Base-by-base conservation (phyloP, 2,888 invertebrate genomes). In the Acronicta psi region DNA sequence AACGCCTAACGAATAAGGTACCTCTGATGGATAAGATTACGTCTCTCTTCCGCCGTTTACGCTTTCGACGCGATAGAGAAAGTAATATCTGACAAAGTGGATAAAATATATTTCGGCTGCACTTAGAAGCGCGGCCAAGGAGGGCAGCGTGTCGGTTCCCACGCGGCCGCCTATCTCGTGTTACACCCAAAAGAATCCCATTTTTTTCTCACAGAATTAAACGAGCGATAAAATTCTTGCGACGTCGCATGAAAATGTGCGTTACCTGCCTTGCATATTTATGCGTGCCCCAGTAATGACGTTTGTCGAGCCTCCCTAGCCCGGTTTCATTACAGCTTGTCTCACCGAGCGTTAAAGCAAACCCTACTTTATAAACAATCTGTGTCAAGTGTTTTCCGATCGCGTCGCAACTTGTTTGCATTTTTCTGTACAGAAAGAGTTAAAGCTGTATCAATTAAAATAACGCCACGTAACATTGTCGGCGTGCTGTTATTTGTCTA, bases 201-300 rank as follows among this genome's bases (percentile, higher is more conserved):
- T 86, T 92, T 92, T 90, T 92, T 91, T 90, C 90, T 89, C 86
- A 88, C 87, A 89, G 90, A 93, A 93, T 94, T 94, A 93, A 93
- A 92, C 92, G 90, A 85, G 89, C 91, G 93, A 94, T 93, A 94
- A 94, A 93, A 94, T 94, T 94, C 94, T 90, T 88, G 92, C 90
- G 92, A 92, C 92, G 94, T 94, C 92, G 90, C 93, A 92, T 93
- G 93, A 93, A 94, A 94, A 94, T 93, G 93, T 93, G 91, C 93
- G 92, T 93, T 91, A 93, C 94, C 93, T 93, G 94, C 87, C 94
- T 91, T 93, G 94, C 94, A 94, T 94, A 93, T 92, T 94, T 93
- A 94, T 93, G 91, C 88, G 92, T 90, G 88, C 82, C 88, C 84
- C 84, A 84, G 92, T 94, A 93, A 94, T 94, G 93, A 94, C 91